These are phyloP conservation scores for Macrotis lagotis DNA, from an alignment of 2,113 vertebrate genomes.

Conservation along the genomic window DNA sequence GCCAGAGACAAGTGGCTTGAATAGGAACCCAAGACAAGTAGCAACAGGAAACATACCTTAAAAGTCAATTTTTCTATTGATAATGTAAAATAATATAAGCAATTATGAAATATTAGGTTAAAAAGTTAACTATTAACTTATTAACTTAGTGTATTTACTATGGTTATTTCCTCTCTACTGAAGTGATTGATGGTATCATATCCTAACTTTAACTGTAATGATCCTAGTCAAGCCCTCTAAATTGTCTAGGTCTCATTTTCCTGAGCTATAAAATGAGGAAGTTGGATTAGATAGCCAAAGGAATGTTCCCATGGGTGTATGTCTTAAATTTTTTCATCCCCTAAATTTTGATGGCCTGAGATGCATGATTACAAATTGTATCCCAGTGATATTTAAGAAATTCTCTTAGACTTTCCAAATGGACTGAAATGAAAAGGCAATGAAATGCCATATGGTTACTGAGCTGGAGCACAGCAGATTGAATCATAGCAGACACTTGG, in stretches of 20 bases:
- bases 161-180: neutral
- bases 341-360: conserved; percentile 20
- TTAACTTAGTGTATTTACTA: neutral
- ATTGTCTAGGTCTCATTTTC: neutral
- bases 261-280: neutral
- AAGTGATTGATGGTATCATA: neutral
- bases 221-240: neutral
- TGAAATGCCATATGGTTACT: neutral
- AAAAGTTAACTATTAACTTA: neutral
- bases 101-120: neutral
- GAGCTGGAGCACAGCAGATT: conserved; percentile 34
- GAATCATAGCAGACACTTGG: conserved; percentile 66
- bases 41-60: neutral
- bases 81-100: neutral
- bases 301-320: neutral
- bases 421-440: neutral
- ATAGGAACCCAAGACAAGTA: neutral
- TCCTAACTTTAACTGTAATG: neutral
- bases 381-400: conserved; percentile 9
- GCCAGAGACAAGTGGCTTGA: neutral
- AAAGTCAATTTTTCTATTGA: neutral
- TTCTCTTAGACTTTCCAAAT: neutral
- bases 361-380: conserved; percentile 38
- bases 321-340: neutral
- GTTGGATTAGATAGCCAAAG: neutral